These are phyloP conservation scores for Notodonta ziczac DNA, from an alignment of 2,888 invertebrate genomes.

Conservation along the genomic window DNA sequence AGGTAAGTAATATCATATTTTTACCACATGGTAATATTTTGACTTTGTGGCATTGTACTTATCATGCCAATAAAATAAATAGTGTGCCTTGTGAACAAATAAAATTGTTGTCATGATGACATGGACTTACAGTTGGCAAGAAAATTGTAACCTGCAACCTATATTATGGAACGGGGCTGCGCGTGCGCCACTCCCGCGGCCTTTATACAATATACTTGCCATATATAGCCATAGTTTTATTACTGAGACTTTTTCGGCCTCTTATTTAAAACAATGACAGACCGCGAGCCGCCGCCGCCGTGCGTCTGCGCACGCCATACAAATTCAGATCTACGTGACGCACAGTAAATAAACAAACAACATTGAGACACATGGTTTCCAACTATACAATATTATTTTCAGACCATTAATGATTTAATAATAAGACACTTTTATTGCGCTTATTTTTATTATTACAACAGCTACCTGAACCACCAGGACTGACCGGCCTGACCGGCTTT, in stretches of 20 bases:
- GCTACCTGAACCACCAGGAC: background rate
- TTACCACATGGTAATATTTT: background rate
- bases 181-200: constrained; percentile 19
- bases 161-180: constrained; percentile 13
- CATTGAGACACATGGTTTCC: constrained; percentile 23
- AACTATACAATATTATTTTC: constrained; percentile 5
- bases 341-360: constrained; percentile 34
- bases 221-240: constrained; percentile 42
- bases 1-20: background rate
- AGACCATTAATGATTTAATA: background rate
- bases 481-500: too few relatives aligned
- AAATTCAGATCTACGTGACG: constrained; percentile 64
- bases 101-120: background rate
- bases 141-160: constrained; percentile 9
- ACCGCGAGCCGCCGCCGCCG: constrained; percentile 16
- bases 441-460: background rate
- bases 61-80: background rate
- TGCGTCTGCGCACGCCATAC: constrained; percentile 28
- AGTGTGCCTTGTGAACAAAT: background rate
- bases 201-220: constrained; percentile 33
- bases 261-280: constrained; percentile 23
- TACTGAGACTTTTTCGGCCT: constrained; percentile 26
- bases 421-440: constrained; percentile 11
- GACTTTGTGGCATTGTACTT: background rate
- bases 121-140: too few relatives aligned